Percentiles rank a stretch among this genome's conserved stretches.
These are phyloP conservation scores for Rousettus madagascariensis DNA, from an alignment of 2,797 vertebrate genomes.

Conservation along the genomic window DNA sequence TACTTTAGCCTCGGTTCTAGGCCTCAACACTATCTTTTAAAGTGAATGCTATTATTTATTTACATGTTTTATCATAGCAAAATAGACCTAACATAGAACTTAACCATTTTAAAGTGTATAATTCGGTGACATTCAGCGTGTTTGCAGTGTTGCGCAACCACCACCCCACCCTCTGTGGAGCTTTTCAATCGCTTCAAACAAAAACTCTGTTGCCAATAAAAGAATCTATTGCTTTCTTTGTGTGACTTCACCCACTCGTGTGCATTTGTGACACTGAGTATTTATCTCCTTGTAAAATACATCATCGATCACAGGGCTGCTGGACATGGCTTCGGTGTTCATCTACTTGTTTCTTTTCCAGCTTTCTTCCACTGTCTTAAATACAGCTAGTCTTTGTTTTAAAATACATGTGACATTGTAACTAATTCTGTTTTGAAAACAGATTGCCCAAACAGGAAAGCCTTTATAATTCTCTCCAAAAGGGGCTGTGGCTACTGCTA, in stretches of 20 bases:
- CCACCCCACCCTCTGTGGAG: not conserved
- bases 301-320: constrained; percentile 80
- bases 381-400: constrained; percentile 77
- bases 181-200: not conserved
- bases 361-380: constrained; percentile 77
- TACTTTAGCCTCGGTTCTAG: constrained; percentile 70
- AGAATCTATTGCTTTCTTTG: not conserved
- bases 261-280: constrained; percentile 73
- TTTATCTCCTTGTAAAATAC: constrained; percentile 71
- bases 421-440: constrained; percentile 76
- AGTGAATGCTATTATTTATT: not conserved
- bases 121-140: no score
- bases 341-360: constrained; percentile 78
- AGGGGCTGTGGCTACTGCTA: constrained; percentile 64
- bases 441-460: constrained; percentile 76
- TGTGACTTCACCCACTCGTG: constrained; percentile 61
- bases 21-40: constrained; percentile 71
- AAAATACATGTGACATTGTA: constrained; percentile 76
- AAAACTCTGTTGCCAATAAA: not conserved
- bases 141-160: not conserved
- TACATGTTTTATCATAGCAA: not conserved
- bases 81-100: not conserved
- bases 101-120: no score
- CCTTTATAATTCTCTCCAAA: constrained; percentile 71
- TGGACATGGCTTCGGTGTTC: constrained; percentile 82